phyloP scores from a whole-genome alignment of 2,797 vertebrate genomes.

The Hypotaenidia philippensis region DNA sequence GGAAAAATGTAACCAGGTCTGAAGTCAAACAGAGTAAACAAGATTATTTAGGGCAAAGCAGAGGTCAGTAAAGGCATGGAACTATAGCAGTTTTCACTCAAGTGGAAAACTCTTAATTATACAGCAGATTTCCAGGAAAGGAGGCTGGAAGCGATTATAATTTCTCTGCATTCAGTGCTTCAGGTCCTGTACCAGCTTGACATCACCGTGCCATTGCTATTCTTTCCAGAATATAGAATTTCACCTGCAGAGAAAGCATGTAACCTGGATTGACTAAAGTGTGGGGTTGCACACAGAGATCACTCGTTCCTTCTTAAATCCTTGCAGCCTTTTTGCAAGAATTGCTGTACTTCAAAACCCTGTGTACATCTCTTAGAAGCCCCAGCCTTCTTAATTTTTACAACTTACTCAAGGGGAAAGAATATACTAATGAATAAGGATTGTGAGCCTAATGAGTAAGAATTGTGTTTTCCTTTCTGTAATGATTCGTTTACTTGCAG shows the following conservation, averaged over 20 bases:
- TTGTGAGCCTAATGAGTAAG: constrained; percentile 20
- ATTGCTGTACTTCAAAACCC: neutral
- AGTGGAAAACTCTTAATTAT: constrained; percentile 33
- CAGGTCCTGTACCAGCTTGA: neutral
- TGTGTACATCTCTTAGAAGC: neutral
- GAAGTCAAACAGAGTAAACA: neutral
- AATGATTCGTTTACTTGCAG: constrained; percentile 44
- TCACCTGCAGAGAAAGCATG: neutral
- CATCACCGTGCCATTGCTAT: neutral
- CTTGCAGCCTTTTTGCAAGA: neutral
- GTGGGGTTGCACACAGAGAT: neutral
- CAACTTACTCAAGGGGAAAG: constrained; percentile 16
- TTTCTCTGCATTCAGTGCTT: neutral
- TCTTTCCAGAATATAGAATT: constrained; percentile 29
- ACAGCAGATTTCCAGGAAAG: constrained; percentile 16
- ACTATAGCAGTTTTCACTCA: neutral
- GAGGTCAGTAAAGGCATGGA: constrained; percentile 15
- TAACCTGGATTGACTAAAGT: neutral
- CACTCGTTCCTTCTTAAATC: neutral
- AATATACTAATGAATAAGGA: constrained; percentile 18
- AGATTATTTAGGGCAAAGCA: neutral
- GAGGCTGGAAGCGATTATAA: neutral
- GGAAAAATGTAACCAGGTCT: neutral
- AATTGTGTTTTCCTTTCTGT: constrained; percentile 47
- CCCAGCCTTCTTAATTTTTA: neutral